These are phyloP conservation scores for Semnornis frantzii DNA, from an alignment of 2,113 vertebrate genomes.

Conservation along the genomic window DNA sequence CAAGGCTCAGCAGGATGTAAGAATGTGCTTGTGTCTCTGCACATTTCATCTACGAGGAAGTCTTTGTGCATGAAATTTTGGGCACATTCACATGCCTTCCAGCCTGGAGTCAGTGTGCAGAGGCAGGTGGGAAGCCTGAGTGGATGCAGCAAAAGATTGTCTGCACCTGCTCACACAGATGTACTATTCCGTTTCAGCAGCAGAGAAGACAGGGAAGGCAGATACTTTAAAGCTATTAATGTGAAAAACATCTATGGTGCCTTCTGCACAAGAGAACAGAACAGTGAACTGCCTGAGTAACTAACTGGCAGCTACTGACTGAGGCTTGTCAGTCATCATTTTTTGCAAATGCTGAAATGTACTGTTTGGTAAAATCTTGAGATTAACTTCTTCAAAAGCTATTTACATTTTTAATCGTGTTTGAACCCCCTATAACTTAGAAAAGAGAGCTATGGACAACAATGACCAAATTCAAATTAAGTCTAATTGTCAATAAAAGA, in stretches of 20 bases:
- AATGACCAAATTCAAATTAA: not conserved
- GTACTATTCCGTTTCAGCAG: not conserved
- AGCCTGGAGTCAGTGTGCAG: not conserved
- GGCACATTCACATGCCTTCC: slow-evolving; percentile 37
- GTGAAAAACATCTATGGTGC: not conserved
- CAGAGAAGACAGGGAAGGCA: not conserved
- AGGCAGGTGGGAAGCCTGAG: not conserved
- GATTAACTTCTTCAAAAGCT: not conserved
- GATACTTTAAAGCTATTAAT: not conserved
- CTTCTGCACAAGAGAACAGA: not conserved
- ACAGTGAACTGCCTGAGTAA: not conserved
- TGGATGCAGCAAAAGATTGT: not conserved
- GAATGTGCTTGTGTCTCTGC: not conserved
- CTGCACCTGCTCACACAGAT: not conserved
- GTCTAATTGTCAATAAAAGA: not conserved
- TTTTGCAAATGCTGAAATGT: not conserved
- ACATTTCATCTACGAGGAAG: not conserved
- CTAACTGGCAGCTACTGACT: not conserved
- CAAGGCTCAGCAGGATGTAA: not conserved
- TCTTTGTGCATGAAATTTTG: slow-evolving; percentile 29
- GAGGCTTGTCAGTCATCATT: not conserved
- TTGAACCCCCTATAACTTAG: not conserved
- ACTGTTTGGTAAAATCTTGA: not conserved
- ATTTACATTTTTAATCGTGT: not conserved
- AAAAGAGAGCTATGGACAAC: not conserved